phyloP scores from a whole-genome alignment of 2,113 vertebrate genomes.

The Amblyopsis rosae region DNA sequence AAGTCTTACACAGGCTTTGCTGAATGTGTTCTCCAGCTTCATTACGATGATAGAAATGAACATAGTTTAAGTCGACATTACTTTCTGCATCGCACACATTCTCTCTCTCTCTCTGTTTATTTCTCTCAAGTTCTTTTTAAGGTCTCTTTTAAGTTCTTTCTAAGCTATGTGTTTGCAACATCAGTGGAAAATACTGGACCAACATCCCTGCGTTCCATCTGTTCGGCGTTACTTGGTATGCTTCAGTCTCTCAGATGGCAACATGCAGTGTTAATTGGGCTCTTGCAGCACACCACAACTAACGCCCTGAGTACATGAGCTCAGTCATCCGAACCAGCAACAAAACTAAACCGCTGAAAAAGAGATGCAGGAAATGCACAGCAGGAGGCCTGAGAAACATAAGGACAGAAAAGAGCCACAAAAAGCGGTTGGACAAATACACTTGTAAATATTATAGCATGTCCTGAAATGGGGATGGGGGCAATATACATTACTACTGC shows the following conservation, averaged over 20 bases:
- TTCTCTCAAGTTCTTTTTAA: not conserved
- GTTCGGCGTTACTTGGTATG: slow-evolving; percentile 67
- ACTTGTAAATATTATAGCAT: no score
- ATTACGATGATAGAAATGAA: slow-evolving; percentile 11
- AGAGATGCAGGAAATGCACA: slow-evolving; percentile 39
- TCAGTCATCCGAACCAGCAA: slow-evolving; percentile 57
- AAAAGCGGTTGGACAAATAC: no score
- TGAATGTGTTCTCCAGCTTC: not conserved
- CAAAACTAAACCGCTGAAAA: slow-evolving; percentile 32
- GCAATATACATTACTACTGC: no score
- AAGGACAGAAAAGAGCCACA: slow-evolving; percentile 5
- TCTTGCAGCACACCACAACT: slow-evolving; percentile 60
- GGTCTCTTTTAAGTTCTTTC: not conserved
- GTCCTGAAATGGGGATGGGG: no score
- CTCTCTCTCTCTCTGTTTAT: not conserved
- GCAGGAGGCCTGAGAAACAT: slow-evolving; percentile 22
- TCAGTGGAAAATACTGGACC: slow-evolving; percentile 70
- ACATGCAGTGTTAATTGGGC: slow-evolving; percentile 68
- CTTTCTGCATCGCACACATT: not conserved
- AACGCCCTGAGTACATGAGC: slow-evolving; percentile 53
- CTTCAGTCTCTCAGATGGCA: slow-evolving; percentile 62
- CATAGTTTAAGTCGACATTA: not conserved
- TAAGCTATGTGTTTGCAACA: slow-evolving; percentile 50
- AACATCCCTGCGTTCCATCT: slow-evolving; percentile 69
- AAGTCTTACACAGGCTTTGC: not conserved